Percentiles rank a stretch among this genome's conserved stretches.
These are phyloP conservation scores for Trissonchulus sp. DNA, from an alignment of 2,888 invertebrate species.

Conservation along the genomic window DNA sequence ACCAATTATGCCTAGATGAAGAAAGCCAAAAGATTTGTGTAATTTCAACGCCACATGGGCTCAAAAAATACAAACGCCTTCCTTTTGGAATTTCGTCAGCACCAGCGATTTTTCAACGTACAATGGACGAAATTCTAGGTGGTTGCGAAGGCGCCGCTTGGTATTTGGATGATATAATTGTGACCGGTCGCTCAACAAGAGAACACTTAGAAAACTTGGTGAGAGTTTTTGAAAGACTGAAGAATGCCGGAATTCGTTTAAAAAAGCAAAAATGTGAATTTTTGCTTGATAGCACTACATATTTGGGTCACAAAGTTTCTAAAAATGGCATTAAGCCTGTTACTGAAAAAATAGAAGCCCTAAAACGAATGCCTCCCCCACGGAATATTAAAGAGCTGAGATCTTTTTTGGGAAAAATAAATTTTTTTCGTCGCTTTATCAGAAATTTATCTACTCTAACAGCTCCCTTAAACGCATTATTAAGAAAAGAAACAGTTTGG, in stretches of 20 bases:
- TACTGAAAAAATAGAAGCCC: not conserved
- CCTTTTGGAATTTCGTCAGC: not conserved
- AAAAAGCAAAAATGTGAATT: not conserved
- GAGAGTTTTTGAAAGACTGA: not conserved
- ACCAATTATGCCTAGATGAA: not conserved
- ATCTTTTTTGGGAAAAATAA: constrained; percentile 23
- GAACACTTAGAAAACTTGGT: constrained; percentile 1
- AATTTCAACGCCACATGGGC: not conserved
- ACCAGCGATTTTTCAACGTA: not conserved
- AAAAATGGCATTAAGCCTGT: not conserved
- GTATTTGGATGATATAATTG: not conserved
- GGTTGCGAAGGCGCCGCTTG: not conserved
- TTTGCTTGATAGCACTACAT: not conserved
- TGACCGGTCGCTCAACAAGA: not conserved
- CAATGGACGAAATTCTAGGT: not conserved
- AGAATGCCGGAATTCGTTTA: not conserved
- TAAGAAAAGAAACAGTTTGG: not conserved
- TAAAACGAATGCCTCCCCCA: not conserved
- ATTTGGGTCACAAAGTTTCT: not conserved
- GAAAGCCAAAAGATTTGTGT: not conserved
- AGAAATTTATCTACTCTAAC: too few relatives aligned
- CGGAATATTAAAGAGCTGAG: not conserved
- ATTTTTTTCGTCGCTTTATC: constrained; percentile 28
- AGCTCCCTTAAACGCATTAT: constrained; percentile 23
- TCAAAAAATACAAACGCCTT: not conserved